Percentiles rank a stretch among this genome's conserved stretches.
Evolutionary conservation across 2,888 invertebrate genomes (phyloP).

Genomic region (Nudaria mundana): DNA sequence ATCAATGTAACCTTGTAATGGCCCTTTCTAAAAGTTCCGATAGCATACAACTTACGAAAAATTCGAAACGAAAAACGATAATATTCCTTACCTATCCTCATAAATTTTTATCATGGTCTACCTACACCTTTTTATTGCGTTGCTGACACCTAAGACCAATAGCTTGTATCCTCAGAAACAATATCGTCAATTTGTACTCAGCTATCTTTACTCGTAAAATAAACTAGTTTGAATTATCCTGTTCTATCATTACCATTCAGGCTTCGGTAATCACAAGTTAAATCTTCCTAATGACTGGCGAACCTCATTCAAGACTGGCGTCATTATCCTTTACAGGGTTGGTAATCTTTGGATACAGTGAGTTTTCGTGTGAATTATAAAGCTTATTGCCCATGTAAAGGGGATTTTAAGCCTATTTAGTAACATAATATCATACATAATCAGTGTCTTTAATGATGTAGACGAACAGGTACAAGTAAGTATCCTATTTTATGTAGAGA

Average conservation of each 20-base stretch:
- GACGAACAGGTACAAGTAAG: no score
- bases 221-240: slow-evolving; percentile 35
- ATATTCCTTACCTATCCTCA: no score
- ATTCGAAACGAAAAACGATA: no score
- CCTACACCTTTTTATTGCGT: no score
- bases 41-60: no score
- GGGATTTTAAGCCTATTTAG: neutral
- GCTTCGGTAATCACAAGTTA: slow-evolving; percentile 34
- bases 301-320: slow-evolving; percentile 30
- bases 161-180: neutral
- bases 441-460: no score
- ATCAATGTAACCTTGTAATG: no score
- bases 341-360: slow-evolving; percentile 13
- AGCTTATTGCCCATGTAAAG: neutral
- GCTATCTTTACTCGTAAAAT: slow-evolving; percentile 18
- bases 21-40: no score
- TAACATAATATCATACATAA: no score
- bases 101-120: no score
- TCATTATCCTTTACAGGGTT: slow-evolving; percentile 32
- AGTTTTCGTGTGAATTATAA: neutral
- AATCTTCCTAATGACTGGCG: slow-evolving; percentile 39
- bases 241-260: slow-evolving; percentile 31
- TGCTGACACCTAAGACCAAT: neutral
- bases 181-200: slow-evolving; percentile 9
- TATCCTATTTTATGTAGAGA: no score